Evolutionary conservation across 23 tunicate species (phyloP).

Genomic region (Aplidium turbinatum): DNA sequence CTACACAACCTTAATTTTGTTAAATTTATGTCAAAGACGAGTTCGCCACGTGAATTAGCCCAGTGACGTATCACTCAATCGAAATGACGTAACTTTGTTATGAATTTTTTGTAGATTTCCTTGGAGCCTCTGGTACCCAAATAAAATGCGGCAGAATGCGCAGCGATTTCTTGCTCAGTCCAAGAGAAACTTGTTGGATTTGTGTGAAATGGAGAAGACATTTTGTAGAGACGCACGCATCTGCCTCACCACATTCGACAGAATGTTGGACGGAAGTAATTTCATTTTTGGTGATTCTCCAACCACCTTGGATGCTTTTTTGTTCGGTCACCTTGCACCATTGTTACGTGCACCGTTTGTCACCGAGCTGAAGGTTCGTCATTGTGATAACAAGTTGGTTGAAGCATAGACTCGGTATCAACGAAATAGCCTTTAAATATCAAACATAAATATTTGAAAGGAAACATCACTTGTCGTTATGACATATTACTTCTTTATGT

Average conservation of each 20-base stretch:
- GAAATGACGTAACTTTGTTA: background rate
- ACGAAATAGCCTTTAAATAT: too few relatives aligned
- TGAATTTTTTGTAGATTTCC: conserved; percentile 42
- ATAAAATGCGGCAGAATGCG: conserved; percentile 28
- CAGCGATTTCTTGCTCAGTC: conserved; percentile 14
- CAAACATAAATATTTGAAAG: too few relatives aligned
- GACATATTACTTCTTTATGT: too few relatives aligned
- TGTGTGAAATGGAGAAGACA: conserved; percentile 31
- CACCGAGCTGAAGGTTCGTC: conserved; percentile 64
- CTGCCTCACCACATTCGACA: conserved; percentile 58
- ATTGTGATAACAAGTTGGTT: too few relatives aligned
- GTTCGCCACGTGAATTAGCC: too few relatives aligned
- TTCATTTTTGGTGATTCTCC: conserved; percentile 78
- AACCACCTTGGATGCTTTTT: conserved; percentile 84
- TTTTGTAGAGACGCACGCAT: conserved; percentile 45
- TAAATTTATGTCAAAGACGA: too few relatives aligned
- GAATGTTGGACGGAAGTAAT: conserved; percentile 29
- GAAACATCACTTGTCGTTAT: too few relatives aligned
- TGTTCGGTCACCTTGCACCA: conserved; percentile 60
- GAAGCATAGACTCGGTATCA: too few relatives aligned
- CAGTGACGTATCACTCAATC: too few relatives aligned
- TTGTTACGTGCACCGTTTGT: conserved; percentile 66
- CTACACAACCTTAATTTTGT: too few relatives aligned
- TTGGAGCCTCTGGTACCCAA: conserved; percentile 70
- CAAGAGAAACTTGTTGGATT: background rate